Base-by-base conservation (phyloP, 2,113 vertebrate species). In the Buteo buteo region DNA sequence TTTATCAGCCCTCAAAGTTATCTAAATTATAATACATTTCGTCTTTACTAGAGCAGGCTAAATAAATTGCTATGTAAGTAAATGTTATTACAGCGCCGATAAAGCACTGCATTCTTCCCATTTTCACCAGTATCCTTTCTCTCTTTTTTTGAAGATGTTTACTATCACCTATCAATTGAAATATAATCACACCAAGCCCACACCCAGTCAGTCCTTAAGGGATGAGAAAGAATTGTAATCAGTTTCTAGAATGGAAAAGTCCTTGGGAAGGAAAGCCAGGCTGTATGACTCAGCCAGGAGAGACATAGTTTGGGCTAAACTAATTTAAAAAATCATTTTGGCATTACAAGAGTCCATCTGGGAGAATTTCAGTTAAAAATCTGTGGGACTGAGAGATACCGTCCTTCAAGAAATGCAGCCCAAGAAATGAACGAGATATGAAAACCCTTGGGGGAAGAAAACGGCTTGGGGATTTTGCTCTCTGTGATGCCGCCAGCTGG, bases 361-460 rank as follows among this genome's bases (percentile, higher is more conserved):
- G 64, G 28, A 65, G 65, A 64, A 31, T 24, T 40, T 25, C 5
- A 3, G 42, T 52, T 38, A 22, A 38, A 82, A 65, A 71, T 16
- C 8, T 7, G 12, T 0, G 0, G 9, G 47, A 62, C 22, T 6
- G 17, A 59, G 38, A 45, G 59, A 45, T 21, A 9, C 17, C 1
- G 1, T 32, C 76, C 40, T 32, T 81, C 40, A 40, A 22, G 64
- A 49, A 55, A 44, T 1, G 14, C 28, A n/a, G 57, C 44, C 44
- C 28, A 8, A 16, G 36, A 38, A 40, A 86, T 8, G 20, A 52
- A 40, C 15, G 52, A 73, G 59, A 47, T 5, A 31, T 2, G 11
- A 47, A 81, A 81, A 69, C 25, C 26, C n/a, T 49, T 2, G 0
- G 26, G 34, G 34, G 40, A 59, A 54, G n/a, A 42, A n/a, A 55